Evolutionary conservation across 2,888 invertebrate species (phyloP), one percentile per base, ranked within the genome.

Genomic region (Trypoxylon attenuatum): DNA sequence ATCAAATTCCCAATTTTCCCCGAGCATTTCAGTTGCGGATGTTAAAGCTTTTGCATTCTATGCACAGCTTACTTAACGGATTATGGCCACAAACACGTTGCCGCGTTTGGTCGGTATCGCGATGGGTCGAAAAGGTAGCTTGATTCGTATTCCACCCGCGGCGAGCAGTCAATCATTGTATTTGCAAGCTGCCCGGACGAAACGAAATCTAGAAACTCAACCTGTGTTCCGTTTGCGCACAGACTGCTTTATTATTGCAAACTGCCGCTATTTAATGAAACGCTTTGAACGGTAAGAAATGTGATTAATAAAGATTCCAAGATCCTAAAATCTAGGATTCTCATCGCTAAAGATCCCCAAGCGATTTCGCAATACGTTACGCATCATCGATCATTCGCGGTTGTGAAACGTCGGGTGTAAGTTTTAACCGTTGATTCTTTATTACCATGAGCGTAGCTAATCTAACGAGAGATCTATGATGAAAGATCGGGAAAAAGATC

Each of bases 221-320:
- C 64, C 68, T 70, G 65, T 72, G n/a, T n/a, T 77, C 70, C 49
- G 39, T 56, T 59, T 67, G 63, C 54, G 53, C 69, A 69, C 60
- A 47, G 69, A 38, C 59, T 51, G 62, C 53, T 77, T 79, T 69
- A 68, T 74, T 77, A 79, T 75, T 77, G 59, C 50, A 75, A 67
- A n/a, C n/a, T n/a, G n/a, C n/a, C n/a, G n/a, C n/a, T n/a, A n/a
- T n/a, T n/a, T n/a, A n/a, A n/a, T n/a, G n/a, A n/a, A n/a, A n/a
- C n/a, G n/a, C n/a, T n/a, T n/a, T n/a, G n/a, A n/a, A n/a, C n/a
- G n/a, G n/a, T n/a, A n/a, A n/a, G n/a, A n/a, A n/a, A n/a, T n/a
- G n/a, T n/a, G n/a, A n/a, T n/a, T 75, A 63, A 72, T 70, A 57
- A 77, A 69, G 58, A 54, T 52, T 25, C 56, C n/a, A n/a, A n/a